Conservation (phyloP, 1,140 invertebrate species). For the Agraylea sexmaculata region DNA sequence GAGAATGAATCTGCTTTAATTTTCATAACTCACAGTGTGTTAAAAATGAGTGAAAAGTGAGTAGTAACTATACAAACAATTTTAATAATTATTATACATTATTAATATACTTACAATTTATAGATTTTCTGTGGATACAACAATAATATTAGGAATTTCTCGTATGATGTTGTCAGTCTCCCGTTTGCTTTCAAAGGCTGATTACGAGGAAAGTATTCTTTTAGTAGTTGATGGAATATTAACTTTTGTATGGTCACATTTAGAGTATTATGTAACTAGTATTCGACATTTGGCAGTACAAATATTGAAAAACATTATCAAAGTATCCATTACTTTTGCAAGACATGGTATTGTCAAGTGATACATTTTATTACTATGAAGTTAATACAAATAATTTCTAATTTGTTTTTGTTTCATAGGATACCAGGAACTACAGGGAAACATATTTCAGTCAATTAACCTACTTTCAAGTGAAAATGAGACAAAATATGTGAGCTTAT, state of each 20-base stretch:
- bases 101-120: slow-evolving; percentile 15
- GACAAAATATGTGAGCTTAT: slow-evolving; percentile 15
- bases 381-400: not conserved
- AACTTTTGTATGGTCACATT: slow-evolving; percentile 33
- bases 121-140: slow-evolving; percentile 30
- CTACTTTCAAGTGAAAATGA: slow-evolving; percentile 11
- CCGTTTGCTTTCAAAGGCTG: slow-evolving; percentile 21
- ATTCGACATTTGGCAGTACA: slow-evolving; percentile 41
- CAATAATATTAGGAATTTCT: slow-evolving; percentile 27
- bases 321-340: slow-evolving; percentile 25
- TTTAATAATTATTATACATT: not conserved
- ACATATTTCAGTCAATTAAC: slow-evolving; percentile 12
- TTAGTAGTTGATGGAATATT: slow-evolving; percentile 25
- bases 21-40: slow-evolving; percentile 12
- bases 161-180: slow-evolving; percentile 28
- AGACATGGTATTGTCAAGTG: slow-evolving; percentile 23
- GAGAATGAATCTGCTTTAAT: slow-evolving; percentile 3
- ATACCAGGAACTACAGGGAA: slow-evolving; percentile 10
- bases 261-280: slow-evolving; percentile 44
- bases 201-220: slow-evolving; percentile 11
- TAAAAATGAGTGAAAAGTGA: slow-evolving; percentile 14
- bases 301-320: slow-evolving; percentile 31
- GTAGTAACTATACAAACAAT: slow-evolving; percentile 4
- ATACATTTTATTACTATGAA: slow-evolving; percentile 1
- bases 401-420: slow-evolving; percentile 8